Evolutionary conservation across 2,113 vertebrate species (phyloP).

Genomic region (Notothenia coriiceps): DNA sequence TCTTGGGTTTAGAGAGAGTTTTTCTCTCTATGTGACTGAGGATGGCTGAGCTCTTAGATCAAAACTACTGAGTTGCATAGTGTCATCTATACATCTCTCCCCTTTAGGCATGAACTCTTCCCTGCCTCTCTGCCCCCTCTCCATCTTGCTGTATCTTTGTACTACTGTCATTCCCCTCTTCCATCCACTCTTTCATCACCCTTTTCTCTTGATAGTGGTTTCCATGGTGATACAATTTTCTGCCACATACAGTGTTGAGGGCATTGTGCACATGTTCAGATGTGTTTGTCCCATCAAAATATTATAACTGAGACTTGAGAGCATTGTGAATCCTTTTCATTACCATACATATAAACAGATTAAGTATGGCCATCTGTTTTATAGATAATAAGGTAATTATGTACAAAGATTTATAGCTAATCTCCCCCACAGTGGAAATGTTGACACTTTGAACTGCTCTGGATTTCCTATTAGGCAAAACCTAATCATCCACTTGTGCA

Average conservation of each 20-base stretch:
- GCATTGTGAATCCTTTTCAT: conserved; percentile 48
- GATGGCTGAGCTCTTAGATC: conserved; percentile 50
- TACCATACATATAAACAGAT: conserved; percentile 43
- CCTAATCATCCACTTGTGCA: conserved; percentile 28
- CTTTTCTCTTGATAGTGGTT: conserved; percentile 70
- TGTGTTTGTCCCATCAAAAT: conserved; percentile 63
- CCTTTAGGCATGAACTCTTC: conserved; percentile 52
- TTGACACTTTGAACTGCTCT: conserved; percentile 42
- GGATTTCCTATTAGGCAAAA: conserved; percentile 39
- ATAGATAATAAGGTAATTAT: conserved; percentile 59
- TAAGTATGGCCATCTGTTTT: conserved; percentile 45
- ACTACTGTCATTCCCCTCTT: background rate
- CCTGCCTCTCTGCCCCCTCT: conserved; percentile 15
- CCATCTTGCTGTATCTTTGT: no score
- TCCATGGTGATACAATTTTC: conserved; percentile 81
- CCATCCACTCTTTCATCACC: background rate
- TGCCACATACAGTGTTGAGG: conserved; percentile 73
- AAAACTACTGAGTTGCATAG: conserved; percentile 45
- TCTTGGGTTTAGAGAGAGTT: conserved; percentile 27
- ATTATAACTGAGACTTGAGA: conserved; percentile 65
- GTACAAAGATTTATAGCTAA: conserved; percentile 40
- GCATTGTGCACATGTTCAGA: conserved; percentile 49
- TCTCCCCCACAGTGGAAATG: conserved; percentile 39
- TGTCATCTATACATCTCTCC: conserved; percentile 36
- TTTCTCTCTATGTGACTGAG: conserved; percentile 21